Conservation (phyloP, 2,113 vertebrate genomes). For the Sula dactylatra region DNA sequence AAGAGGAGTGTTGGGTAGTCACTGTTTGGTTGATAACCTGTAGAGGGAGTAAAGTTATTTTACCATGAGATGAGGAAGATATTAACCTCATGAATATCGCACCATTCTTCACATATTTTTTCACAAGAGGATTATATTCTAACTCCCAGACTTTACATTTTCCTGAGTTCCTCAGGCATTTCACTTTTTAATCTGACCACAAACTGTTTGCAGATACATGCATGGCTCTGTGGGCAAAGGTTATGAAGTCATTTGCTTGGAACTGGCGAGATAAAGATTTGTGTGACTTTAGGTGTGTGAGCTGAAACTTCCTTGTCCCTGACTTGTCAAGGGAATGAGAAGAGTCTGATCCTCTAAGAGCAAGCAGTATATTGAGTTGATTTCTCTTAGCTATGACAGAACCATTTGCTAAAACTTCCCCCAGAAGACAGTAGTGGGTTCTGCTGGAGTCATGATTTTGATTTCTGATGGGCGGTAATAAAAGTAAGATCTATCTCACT, state of each 20-base stretch:
- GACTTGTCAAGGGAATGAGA: slow-evolving; percentile 1
- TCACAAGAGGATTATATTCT: not conserved
- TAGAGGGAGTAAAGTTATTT: not conserved
- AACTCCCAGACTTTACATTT: not conserved
- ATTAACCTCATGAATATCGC: not conserved
- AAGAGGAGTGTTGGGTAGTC: not conserved
- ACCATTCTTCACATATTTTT: not conserved
- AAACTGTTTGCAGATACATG: not conserved
- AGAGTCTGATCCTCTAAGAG: slow-evolving; percentile 15
- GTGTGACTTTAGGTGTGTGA: not conserved
- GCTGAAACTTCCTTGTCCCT: not conserved
- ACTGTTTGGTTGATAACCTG: not conserved
- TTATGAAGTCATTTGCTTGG: not conserved
- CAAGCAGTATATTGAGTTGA: slow-evolving; percentile 54
- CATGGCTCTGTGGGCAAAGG: not conserved
- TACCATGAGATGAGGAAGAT: not conserved
- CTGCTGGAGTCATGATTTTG: slow-evolving; percentile 26
- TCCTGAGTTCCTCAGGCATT: not conserved
- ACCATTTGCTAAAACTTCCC: slow-evolving; percentile 25
- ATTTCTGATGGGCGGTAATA: slow-evolving; percentile 52
- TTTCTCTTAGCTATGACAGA: slow-evolving; percentile 52
- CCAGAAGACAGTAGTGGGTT: slow-evolving; percentile 18
- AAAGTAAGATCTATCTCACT: slow-evolving; percentile 33
- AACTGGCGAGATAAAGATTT: slow-evolving; percentile 4
- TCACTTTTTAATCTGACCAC: not conserved